Base-by-base conservation (phyloP, 2,113 vertebrate genomes). In the Xiphophorus couchianus region DNA sequence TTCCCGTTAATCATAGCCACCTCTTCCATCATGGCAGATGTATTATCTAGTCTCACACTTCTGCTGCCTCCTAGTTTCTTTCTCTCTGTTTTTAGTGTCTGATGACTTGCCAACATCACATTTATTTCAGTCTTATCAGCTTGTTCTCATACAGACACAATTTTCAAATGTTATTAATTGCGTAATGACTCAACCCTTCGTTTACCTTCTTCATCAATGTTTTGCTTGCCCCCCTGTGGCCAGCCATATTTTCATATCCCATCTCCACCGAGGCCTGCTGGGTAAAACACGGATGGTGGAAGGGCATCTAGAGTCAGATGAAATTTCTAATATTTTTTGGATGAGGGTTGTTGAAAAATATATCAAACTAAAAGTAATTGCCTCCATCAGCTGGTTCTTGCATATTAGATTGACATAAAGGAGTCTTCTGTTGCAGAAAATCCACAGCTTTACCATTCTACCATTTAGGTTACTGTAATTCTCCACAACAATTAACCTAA, bases 181-280 rank as follows among this genome's bases (percentile, higher is more conserved):
- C 71, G 77, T 81, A 82, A 82, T 79, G 84, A 85, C 69, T 82
- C 82, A 84, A 76, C 81, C 81, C 64, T 78, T 91, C 82, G 76
- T 77, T 80, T 29, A 62, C 69, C 70, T 68, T 73, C 77, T 80
- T 48, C 44, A 48, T 48, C 76, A 37, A 48, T 37, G 13, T 71
- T 82, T 60, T 78, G 66, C 61, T 64, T 62, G 37, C 62, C 73
- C 61, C 51, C 44, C 27, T 17, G 33, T 70, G 71, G 71, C 71
- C 75, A 79, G 66, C 9, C 73, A 72, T 66, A 44, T 69, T 71
- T 58, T 82, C 81, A 81, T 75, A 42, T 72, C 71, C 29, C 29
- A 25, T 3, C 7, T 65, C 67, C 25, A 62, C 58, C 22, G 12
- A 72, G 33, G 35, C 66, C 76, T 73, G 68, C 60, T 73, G 78